phyloP scores from a whole-genome alignment of 2,113 vertebrate species.

The Odontophorus gujanensis region DNA sequence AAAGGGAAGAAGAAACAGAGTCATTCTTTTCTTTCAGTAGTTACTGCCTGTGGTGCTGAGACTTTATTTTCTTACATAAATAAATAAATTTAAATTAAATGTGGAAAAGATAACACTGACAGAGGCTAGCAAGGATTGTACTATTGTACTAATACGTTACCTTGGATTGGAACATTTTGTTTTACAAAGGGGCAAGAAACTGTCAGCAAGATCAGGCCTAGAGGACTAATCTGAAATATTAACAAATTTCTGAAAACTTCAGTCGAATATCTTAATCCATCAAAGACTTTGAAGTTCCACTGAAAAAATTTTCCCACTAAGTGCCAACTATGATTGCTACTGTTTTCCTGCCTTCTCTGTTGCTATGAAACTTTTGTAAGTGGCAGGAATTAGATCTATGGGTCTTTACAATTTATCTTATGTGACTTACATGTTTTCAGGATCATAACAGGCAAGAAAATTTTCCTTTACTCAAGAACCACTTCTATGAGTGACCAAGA shows the following conservation, averaged over 20 bases:
- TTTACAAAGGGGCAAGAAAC: neutral
- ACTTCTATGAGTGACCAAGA: neutral
- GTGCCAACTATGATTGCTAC: neutral
- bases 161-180: neutral
- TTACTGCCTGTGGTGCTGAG: neutral
- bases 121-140: neutral
- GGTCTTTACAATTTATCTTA: neutral
- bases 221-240: neutral
- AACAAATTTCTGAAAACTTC: neutral
- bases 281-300: too few species aligned
- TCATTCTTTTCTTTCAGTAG: neutral
- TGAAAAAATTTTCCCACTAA: neutral
- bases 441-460: accelerated
- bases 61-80: neutral
- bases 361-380: neutral
- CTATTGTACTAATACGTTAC: neutral
- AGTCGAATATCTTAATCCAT: neutral
- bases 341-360: neutral
- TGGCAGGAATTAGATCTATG: neutral
- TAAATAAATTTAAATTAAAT: neutral
- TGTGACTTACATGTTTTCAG: neutral
- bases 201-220: neutral
- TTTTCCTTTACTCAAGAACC: neutral
- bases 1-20: constrained; percentile 22
- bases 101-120: neutral